phyloP scores from a whole-genome alignment of 2,888 invertebrate genomes.

The Drosophila mimetica region DNA sequence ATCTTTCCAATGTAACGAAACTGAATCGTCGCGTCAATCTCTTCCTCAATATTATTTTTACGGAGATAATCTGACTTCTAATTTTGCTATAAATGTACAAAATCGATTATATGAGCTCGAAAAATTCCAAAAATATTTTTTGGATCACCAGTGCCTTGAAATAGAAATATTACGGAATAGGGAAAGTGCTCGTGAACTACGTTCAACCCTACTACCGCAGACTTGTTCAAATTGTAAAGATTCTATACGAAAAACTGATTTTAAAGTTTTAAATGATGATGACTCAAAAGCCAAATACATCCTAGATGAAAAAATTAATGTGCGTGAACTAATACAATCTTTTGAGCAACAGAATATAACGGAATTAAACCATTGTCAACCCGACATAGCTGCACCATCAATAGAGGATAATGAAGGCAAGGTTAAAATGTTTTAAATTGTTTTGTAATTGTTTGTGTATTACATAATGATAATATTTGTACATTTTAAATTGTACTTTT shows the following conservation, averaged over 20 bases:
- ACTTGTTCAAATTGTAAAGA: background rate
- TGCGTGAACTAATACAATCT: constrained; percentile 86
- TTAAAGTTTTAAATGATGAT: background rate
- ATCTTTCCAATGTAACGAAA: constrained; percentile 29
- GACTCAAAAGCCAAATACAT: background rate
- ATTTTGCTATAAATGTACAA: constrained; percentile 54
- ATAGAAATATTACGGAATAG: background rate
- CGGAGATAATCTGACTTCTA: background rate
- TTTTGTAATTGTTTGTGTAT: no score
- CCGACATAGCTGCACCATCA: background rate
- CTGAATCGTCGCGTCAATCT: background rate
- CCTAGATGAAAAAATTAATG: constrained; percentile 82
- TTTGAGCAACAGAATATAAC: constrained; percentile 86
- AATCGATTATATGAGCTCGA: constrained; percentile 66
- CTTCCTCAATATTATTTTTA: background rate
- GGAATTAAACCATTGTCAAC: constrained; percentile 22
- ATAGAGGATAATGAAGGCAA: constrained; percentile 25
- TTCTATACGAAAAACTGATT: background rate
- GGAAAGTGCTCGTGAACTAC: background rate
- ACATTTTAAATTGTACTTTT: no score
- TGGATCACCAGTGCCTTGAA: constrained; percentile 46
- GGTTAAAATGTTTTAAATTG: constrained; percentile 1
- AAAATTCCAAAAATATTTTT: constrained; percentile 60
- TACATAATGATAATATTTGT: no score
- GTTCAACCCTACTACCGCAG: background rate